Percentiles rank a stretch among this genome's conserved stretches.
Evolutionary conservation across 2,888 invertebrate genomes (phyloP).

Genomic region (Chalcis sispes): DNA sequence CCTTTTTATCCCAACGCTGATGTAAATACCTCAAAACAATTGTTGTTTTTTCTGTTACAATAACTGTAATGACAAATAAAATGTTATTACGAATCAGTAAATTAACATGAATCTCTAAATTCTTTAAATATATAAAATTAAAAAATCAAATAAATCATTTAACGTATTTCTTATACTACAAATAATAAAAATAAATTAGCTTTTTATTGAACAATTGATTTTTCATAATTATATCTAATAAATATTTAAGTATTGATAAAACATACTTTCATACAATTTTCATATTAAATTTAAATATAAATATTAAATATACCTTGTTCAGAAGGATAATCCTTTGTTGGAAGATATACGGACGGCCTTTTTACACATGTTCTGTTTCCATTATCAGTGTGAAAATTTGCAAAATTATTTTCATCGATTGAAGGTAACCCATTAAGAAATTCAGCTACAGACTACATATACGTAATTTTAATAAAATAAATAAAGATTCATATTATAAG

Average conservation of each 20-base stretch:
- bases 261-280: conserved; percentile 13
- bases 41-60: conserved; percentile 96
- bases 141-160: not conserved
- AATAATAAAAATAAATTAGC: not conserved
- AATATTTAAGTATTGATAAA: not conserved
- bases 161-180: not conserved
- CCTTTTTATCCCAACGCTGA: conserved; percentile 97
- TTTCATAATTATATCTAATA: not conserved
- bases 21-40: conserved; percentile 95
- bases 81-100: not conserved
- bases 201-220: not conserved
- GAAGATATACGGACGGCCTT: conserved; percentile 93
- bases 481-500: not conserved
- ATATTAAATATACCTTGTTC: conserved; percentile 84
- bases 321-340: conserved; percentile 93
- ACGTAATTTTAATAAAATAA: not conserved
- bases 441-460: conserved; percentile 88
- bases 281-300: not conserved
- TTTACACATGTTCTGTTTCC: conserved; percentile 89
- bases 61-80: conserved; percentile 81
- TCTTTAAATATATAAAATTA: not conserved
- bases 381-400: conserved; percentile 91
- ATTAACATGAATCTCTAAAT: not conserved
- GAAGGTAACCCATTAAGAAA: conserved; percentile 94
- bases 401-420: conserved; percentile 93